Percentiles rank a stretch among this genome's conserved stretches.
Conservation (phyloP, 2,113 vertebrate genomes). For the Rhabdornis inornatus region DNA sequence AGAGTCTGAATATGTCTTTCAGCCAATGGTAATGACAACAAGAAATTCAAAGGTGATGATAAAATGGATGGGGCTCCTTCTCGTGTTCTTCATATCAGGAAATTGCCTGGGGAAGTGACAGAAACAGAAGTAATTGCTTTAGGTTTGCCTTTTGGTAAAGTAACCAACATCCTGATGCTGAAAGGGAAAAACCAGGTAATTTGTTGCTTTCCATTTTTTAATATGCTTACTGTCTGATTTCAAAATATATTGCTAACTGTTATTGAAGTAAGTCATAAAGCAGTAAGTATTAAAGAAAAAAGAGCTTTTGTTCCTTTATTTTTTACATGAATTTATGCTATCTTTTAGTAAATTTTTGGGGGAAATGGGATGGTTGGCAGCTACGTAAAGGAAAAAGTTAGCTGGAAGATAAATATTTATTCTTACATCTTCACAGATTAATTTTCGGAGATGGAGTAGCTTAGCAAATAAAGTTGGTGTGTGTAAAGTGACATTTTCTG, state of each 20-base stretch:
- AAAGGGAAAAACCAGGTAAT: constrained; percentile 98
- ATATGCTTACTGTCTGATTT: background rate
- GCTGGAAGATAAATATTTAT: background rate
- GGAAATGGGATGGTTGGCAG: rapidly evolving
- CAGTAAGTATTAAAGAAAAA: background rate
- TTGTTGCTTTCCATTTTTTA: background rate
- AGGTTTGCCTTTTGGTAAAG: constrained; percentile 95
- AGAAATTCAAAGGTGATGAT: constrained; percentile 93
- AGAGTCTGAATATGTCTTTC: constrained; percentile 69
- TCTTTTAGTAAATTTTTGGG: background rate
- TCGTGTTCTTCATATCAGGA: constrained; percentile 96
- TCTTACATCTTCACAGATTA: background rate
- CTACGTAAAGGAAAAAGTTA: background rate
- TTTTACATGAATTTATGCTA: background rate
- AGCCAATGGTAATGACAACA: constrained; percentile 96
- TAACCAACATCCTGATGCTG: constrained; percentile 96
- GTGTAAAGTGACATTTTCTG: background rate
- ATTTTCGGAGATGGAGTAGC: background rate
- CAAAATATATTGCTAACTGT: background rate
- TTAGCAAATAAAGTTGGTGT: background rate
- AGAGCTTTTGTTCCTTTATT: background rate
- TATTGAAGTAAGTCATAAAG: background rate
- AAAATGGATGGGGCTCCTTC: constrained; percentile 90
- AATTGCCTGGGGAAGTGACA: constrained; percentile 92
- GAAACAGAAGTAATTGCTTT: constrained; percentile 97